Conservation (phyloP, 2,888 invertebrate species). For the Heliconius ethilla region DNA sequence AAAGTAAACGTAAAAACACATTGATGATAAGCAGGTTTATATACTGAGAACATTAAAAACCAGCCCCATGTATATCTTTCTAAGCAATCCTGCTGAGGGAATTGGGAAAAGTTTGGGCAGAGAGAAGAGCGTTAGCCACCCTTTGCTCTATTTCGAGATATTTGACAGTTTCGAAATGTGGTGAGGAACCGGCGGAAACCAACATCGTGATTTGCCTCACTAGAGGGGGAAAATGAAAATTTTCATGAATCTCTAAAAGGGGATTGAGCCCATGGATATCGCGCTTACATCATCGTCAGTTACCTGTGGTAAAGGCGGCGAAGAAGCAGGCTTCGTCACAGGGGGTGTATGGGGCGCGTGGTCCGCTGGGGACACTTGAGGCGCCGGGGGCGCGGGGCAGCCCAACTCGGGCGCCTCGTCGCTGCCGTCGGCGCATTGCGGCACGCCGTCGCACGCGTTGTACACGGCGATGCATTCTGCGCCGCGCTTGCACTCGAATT, state of each 20-base stretch:
- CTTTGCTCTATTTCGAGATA: neutral
- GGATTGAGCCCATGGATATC: no score
- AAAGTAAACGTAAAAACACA: neutral
- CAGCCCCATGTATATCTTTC: neutral
- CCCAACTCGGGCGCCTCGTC: slow-evolving; percentile 94
- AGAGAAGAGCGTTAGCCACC: neutral
- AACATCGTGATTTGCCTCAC: neutral
- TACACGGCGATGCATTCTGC: slow-evolving; percentile 97
- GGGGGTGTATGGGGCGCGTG: slow-evolving; percentile 39
- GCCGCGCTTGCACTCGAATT: slow-evolving; percentile 92
- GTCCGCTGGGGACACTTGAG: slow-evolving; percentile 51
- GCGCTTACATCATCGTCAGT: neutral
- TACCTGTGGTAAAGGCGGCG: slow-evolving; percentile 28
- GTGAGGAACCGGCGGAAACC: no score
- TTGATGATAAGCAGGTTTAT: neutral
- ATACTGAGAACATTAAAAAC: neutral
- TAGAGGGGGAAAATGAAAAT: neutral
- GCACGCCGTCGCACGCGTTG: slow-evolving; percentile 96
- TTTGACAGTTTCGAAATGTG: neutral
- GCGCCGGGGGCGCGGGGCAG: slow-evolving; percentile 83
- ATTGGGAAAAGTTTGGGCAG: no score
- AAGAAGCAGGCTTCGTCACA: slow-evolving; percentile 29
- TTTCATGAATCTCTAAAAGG: neutral
- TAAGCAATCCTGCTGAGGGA: no score
- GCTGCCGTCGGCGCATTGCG: slow-evolving; percentile 94